These are phyloP conservation scores for Holcopasites calliopsidis DNA, from an alignment of 1,140 invertebrate genomes.

Conservation along the genomic window DNA sequence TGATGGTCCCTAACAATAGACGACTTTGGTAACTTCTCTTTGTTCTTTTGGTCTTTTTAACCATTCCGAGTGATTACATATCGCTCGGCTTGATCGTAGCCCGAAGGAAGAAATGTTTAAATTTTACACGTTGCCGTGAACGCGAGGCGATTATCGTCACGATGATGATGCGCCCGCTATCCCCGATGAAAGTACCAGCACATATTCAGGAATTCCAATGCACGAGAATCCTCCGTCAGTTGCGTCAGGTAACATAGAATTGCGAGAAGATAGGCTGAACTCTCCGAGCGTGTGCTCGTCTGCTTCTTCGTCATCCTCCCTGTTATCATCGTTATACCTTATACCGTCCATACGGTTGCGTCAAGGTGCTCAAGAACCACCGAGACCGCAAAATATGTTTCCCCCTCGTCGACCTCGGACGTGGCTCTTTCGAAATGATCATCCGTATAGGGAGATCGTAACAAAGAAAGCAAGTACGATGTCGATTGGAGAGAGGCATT, in stretches of 20 bases:
- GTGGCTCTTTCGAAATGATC: conserved; percentile 56
- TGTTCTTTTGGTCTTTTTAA: not conserved
- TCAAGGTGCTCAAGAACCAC: conserved; percentile 46
- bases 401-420: conserved; percentile 42
- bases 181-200: conserved; percentile 29
- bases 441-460: conserved; percentile 39
- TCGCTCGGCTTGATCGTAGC: not conserved
- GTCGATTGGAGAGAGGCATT: conserved; percentile 9
- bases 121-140: conserved; percentile 24
- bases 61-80: not conserved
- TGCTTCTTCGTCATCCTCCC: conserved; percentile 5
- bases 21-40: not conserved
- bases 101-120: conserved; percentile 17
- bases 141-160: conserved; percentile 3
- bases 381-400: conserved; percentile 50
- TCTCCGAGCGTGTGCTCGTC: conserved; percentile 10
- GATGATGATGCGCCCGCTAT: not conserved
- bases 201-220: conserved; percentile 35
- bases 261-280: conserved; percentile 12
- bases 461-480: conserved; percentile 45
- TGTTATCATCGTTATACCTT: conserved; percentile 19
- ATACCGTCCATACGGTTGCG: conserved; percentile 41
- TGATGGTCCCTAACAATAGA: not conserved
- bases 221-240: conserved; percentile 14
- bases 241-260: conserved; percentile 16